Evolutionary conservation across 2,888 invertebrate genomes (phyloP), one percentile per base, ranked within the genome.

Genomic region (Tupiocoris notatus): DNA sequence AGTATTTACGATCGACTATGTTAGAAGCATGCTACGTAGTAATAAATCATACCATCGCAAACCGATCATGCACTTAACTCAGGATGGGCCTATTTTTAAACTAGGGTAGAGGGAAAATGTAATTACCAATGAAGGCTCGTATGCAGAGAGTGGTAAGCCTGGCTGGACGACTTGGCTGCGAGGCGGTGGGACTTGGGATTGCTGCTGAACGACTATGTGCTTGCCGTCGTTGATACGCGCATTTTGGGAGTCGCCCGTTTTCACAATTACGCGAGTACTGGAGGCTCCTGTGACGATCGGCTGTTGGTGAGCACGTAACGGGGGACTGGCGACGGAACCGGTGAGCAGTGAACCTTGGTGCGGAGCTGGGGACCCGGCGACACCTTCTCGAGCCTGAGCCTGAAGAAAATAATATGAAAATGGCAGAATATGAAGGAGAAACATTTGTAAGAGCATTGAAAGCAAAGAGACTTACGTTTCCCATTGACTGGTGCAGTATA

Each of bases 81-180:
- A 16, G 20, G 20, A 59, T 12, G 18, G 17, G 20, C 59, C 9
- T n/a, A n/a, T n/a, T n/a, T n/a, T n/a, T n/a, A n/a, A n/a, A n/a
- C n/a, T n/a, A n/a, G n/a, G n/a, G n/a, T n/a, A n/a, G n/a, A n/a
- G n/a, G n/a, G 12, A 39, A 39, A 39, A 39, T 12, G 6, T 39
- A 84, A 91, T 91, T 86, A 94, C 93, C 90, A 93, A 84, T 83
- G 87, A 88, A 9, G 88, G 86, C 81, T 90, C 90, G 81, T 88
- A 90, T 17, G 88, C 86, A 17, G 89, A 86, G 61, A 89, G 86
- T 20, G 89, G 87, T 80, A 89, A 85, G 21, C 87, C 87, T 1
- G 87, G 83, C 68, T 87, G 87, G 77, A 87, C 80, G 22, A 87
- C 84, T 75, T 87, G 86, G 12, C 83, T 84, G 54, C 78, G 86